Conservation (phyloP, 2,113 vertebrate genomes). For the Parus major region DNA sequence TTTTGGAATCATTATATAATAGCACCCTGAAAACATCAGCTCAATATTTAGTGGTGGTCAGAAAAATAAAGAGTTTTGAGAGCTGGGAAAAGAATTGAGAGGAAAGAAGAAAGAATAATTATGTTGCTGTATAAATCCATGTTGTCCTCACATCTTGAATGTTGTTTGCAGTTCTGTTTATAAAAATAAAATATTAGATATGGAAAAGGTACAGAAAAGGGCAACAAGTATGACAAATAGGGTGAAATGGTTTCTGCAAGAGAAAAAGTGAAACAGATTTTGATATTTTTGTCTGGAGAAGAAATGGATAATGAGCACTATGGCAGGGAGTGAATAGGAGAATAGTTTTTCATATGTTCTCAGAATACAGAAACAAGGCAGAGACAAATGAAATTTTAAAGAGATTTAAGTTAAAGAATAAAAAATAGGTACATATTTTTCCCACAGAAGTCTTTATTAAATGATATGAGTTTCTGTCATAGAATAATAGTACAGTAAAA, state of each 20-base stretch:
- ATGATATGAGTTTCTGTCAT: not conserved
- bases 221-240: slow-evolving; percentile 28
- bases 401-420: not conserved
- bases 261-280: slow-evolving; percentile 9
- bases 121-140: not conserved
- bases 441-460: not conserved
- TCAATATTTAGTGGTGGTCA: not conserved
- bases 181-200: slow-evolving; percentile 41
- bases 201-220: slow-evolving; percentile 37
- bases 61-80: slow-evolving; percentile 32
- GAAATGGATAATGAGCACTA: slow-evolving; percentile 18
- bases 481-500: not conserved
- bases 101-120: slow-evolving; percentile 22
- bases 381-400: not conserved
- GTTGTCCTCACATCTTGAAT: not conserved
- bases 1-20: slow-evolving; percentile 11
- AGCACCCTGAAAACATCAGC: not conserved
- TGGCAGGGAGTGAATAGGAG: not conserved
- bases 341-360: not conserved
- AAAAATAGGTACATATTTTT: not conserved
- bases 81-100: not conserved
- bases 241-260: not conserved
- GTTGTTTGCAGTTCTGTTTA: slow-evolving; percentile 18
- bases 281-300: not conserved
- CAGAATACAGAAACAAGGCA: not conserved